Percentiles rank a stretch among this genome's conserved stretches.
phyloP scores from a whole-genome alignment of 2,888 invertebrate species.

The Matsumyia berberina region DNA sequence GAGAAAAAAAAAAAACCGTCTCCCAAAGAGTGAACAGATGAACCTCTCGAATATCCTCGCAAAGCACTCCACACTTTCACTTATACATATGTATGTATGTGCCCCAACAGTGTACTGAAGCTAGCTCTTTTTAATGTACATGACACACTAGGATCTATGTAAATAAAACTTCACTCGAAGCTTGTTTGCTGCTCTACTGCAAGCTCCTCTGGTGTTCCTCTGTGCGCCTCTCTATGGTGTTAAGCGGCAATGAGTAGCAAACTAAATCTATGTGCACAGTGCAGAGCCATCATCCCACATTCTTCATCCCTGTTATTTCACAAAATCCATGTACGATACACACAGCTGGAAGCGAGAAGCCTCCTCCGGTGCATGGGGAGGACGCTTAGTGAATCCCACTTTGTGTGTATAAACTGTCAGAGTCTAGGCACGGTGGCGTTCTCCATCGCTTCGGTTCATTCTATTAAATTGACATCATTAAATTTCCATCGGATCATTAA shows the following conservation, averaged over 20 bases:
- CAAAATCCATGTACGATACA: conserved; percentile 58
- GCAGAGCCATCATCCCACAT: conserved; percentile 36
- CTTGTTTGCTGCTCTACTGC: conserved; percentile 57
- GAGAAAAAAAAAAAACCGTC: conserved; percentile 21
- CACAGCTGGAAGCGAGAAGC: conserved; percentile 38
- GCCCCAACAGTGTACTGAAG: conserved; percentile 19
- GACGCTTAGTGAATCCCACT: conserved; percentile 41
- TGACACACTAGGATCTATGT: conserved; percentile 66
- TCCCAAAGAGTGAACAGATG: conserved; percentile 49
- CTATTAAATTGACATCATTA: conserved; percentile 77
- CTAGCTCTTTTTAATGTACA: conserved; percentile 46
- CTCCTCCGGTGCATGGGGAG: not conserved
- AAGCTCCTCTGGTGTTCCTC: conserved; percentile 14
- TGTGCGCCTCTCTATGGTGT: conserved; percentile 48
- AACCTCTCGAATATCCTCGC: conserved; percentile 64
- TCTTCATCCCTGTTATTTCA: conserved; percentile 62
- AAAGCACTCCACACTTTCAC: conserved; percentile 56
- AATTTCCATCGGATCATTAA: conserved; percentile 77
- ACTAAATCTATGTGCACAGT: conserved; percentile 63
- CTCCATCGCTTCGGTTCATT: conserved; percentile 63
- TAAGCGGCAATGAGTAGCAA: conserved; percentile 75
- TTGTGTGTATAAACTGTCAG: conserved; percentile 32
- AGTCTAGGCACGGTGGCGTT: conserved; percentile 8
- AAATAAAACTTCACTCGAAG: conserved; percentile 68
- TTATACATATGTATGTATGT: conserved; percentile 5